Evolutionary conservation across 2,888 invertebrate species (phyloP).

Genomic region (Drosophila lacicola): DNA sequence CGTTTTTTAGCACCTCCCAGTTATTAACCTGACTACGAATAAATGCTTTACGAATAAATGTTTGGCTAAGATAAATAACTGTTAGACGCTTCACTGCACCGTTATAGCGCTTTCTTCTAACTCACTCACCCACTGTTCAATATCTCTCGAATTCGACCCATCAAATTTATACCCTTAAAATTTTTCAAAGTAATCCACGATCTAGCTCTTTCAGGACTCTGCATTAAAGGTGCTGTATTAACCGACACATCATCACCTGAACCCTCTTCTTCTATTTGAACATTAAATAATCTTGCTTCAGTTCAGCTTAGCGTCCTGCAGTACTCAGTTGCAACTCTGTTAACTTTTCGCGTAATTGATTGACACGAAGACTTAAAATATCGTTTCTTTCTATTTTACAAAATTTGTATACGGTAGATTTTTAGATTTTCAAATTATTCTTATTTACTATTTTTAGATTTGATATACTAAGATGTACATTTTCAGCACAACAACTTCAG

Average conservation of each 20-base stretch:
- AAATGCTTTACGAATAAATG: conserved; percentile 15
- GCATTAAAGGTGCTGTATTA: no score
- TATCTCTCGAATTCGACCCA: conserved; percentile 11
- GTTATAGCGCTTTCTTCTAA: conserved; percentile 25
- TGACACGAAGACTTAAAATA: no score
- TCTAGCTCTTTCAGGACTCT: background rate
- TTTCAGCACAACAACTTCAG: no score
- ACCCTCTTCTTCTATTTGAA: no score
- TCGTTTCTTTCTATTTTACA: no score
- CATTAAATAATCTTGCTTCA: no score
- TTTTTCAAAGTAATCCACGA: conserved; percentile 29
- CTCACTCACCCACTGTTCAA: conserved; percentile 22
- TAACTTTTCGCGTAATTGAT: no score
- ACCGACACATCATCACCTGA: no score
- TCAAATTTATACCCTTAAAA: conserved; percentile 23
- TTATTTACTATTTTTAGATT: no score
- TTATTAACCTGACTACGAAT: conserved; percentile 8
- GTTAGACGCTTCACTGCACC: conserved; percentile 26
- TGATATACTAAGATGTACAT: no score
- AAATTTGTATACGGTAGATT: no score
- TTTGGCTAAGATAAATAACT: conserved; percentile 25
- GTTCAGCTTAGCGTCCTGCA: background rate
- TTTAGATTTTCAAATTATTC: no score
- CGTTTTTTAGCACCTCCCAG: conserved; percentile 12
- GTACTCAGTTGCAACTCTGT: background rate